Base-by-base conservation (phyloP, 2,888 invertebrate genomes). In the Caenorhabditis becei region DNA sequence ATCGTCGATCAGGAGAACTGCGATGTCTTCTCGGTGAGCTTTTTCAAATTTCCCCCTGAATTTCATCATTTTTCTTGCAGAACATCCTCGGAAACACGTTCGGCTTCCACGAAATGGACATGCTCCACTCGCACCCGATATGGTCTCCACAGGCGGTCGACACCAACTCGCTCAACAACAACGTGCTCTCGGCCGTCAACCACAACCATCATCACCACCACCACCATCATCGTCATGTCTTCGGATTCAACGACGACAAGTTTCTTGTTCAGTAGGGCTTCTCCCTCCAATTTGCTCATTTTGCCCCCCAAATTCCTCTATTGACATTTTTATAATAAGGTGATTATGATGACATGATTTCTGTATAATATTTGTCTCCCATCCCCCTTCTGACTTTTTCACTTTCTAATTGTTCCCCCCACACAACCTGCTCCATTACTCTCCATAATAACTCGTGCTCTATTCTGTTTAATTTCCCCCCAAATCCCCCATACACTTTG, bases 61-160 rank as follows among this genome's bases (percentile, higher is more conserved):
- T 51, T 32, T 2, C 14, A 8, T 32, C 10, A 35, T 23, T 20
- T 23, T 20, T 23, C 1, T 56, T 63, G 11, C 58, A 74, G 65
- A 65, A 41, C 35, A 58, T 66, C 3, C 56, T 74, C 24, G 37
- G 56, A 4, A 51, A 26, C 51, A 11, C 54, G n/a, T 59, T 71
- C 47, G 35, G 51, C 35, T 51, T 53, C 10, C 53, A 65, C 24
- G 65, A 65, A 14, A 18, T 74, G 23, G 80, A 74, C 49, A 80
- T 80, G 80, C 75, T 80, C 1, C 74, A 74, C 47, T 51, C 80
- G 23, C 74, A 80, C 44, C 80, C 80, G 26, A 67, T 80, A 10
- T 80, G 80, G 80, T 63, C 72, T 18, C 74, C 74, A 37, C 74
- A 65, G 24, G 44, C 71, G 8, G 1, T 20, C 53, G 54, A 63